phyloP scores from a whole-genome alignment of 23 tunicate species.

The Ascidia mentula region DNA sequence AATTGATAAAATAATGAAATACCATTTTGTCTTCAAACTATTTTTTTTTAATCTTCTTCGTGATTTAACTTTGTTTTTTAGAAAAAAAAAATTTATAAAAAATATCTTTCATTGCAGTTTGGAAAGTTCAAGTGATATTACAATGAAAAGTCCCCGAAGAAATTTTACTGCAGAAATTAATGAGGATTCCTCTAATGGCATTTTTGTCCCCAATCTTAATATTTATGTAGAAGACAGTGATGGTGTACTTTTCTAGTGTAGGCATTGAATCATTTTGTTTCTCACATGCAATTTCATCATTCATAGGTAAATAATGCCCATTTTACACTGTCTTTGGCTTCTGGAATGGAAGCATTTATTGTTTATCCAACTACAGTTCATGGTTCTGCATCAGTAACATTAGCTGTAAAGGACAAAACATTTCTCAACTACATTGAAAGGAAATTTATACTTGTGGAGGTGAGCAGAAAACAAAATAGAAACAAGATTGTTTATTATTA shows the following conservation, averaged over 20 bases:
- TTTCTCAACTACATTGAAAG: neutral
- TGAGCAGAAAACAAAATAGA: no score
- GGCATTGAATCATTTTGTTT: neutral
- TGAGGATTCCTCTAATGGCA: neutral
- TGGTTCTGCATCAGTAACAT: neutral
- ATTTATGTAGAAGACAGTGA: neutral
- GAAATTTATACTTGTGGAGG: conserved; percentile 1
- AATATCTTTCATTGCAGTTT: no score
- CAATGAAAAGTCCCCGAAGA: neutral
- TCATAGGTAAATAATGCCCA: neutral
- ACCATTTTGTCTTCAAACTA: no score
- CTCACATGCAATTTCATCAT: neutral
- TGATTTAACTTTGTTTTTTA: no score
- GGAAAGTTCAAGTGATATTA: neutral
- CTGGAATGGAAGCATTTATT: neutral
- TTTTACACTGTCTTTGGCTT: neutral
- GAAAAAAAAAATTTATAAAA: no score
- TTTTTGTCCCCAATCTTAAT: neutral
- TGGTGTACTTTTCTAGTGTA: neutral
- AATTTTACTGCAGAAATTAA: neutral
- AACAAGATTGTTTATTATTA: no score
- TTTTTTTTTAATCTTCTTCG: no score
- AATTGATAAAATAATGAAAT: no score
- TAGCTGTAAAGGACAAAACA: neutral
- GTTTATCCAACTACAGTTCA: neutral